phyloP scores from a whole-genome alignment of 2,888 invertebrate genomes.

The Dicranocentrus wangi region DNA sequence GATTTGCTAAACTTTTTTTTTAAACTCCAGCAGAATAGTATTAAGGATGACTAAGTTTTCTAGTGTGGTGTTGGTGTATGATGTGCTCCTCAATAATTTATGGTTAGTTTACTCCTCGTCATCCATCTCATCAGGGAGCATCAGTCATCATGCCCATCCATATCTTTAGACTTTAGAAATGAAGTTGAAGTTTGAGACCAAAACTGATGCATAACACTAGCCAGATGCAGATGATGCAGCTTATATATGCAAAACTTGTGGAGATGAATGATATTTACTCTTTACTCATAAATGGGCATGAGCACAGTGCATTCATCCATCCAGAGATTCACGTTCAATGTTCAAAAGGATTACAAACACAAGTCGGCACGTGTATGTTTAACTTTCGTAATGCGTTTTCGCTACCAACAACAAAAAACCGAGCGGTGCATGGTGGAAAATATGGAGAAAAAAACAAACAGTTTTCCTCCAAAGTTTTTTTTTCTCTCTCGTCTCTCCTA shows the following conservation, averaged over 20 bases:
- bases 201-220: conserved; percentile 11
- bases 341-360: too few species aligned
- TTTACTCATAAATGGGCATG: too few species aligned
- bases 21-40: not conserved
- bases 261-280: too few species aligned
- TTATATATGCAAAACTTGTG: too few species aligned
- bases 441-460: conserved; percentile 50
- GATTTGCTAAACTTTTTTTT: conserved; percentile 21
- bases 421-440: conserved; percentile 8
- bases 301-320: not conserved
- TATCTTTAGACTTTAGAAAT: conserved; percentile 22
- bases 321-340: too few species aligned
- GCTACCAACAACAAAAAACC: not conserved
- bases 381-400: conserved; percentile 5
- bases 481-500: too few species aligned
- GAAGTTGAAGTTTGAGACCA: conserved; percentile 8
- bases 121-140: conserved; percentile 43
- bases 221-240: too few species aligned
- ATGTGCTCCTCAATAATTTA: conserved; percentile 48
- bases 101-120: conserved; percentile 56
- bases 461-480: conserved; percentile 32
- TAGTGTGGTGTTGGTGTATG: too few species aligned
- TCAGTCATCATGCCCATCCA: conserved; percentile 37
- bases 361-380: conserved; percentile 59
- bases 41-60: not conserved